phyloP scores from a whole-genome alignment of 2,113 vertebrate genomes.

The Cyanoramphus novaezelandiae region DNA sequence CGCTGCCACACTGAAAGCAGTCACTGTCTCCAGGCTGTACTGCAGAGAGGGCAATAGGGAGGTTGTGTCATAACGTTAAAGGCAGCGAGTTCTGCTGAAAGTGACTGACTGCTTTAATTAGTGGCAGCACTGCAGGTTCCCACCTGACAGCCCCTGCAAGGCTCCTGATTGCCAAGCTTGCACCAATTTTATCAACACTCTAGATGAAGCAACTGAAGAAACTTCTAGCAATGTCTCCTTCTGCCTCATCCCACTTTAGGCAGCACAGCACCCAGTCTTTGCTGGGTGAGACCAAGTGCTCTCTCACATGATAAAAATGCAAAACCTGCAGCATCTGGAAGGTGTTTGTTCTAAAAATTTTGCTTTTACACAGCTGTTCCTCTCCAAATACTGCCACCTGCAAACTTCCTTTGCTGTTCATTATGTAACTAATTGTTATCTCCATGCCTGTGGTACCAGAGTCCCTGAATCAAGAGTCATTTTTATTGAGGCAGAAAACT shows the following conservation, averaged over 20 bases:
- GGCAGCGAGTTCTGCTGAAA: background rate
- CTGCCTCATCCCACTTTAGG: background rate
- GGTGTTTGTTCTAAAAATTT: background rate
- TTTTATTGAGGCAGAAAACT: background rate
- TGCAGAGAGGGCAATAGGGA: background rate
- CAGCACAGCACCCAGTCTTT: background rate
- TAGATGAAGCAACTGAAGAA: background rate
- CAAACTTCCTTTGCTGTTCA: background rate
- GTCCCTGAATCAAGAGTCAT: fast-evolving
- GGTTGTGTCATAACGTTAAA: fast-evolving
- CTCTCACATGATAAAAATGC: background rate
- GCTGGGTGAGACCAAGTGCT: background rate
- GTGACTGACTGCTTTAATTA: background rate
- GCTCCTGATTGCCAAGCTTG: background rate
- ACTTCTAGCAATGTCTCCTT: background rate
- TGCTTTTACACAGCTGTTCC: background rate
- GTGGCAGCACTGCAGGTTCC: background rate
- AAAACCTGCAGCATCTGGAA: background rate
- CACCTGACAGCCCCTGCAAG: background rate
- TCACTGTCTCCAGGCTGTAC: fast-evolving
- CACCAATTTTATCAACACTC: background rate
- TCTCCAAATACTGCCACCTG: background rate
- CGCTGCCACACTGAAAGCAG: background rate
- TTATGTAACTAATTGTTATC: background rate
- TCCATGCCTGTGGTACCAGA: background rate